These are phyloP conservation scores for Actias luna DNA, from an alignment of 2,888 invertebrate genomes.

Conservation along the genomic window DNA sequence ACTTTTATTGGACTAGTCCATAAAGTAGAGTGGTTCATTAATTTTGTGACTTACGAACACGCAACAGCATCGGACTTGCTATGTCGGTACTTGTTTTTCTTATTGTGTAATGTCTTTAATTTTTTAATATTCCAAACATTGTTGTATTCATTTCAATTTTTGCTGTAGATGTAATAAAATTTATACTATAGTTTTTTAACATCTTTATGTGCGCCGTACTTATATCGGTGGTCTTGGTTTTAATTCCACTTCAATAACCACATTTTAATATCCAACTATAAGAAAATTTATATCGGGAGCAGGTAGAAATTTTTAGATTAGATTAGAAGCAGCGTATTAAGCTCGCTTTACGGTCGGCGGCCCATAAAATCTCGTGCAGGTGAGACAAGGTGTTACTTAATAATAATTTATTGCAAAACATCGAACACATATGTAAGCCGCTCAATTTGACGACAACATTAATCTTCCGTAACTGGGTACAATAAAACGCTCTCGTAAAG, in stretches of 20 bases:
- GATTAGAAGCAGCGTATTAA: slow-evolving; percentile 60
- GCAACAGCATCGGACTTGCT: slow-evolving; percentile 34
- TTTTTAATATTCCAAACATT: slow-evolving; percentile 48
- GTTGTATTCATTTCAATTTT: slow-evolving; percentile 48
- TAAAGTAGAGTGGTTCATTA: slow-evolving; percentile 74
- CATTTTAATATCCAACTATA: slow-evolving; percentile 45
- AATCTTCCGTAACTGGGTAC: slow-evolving; percentile 68
- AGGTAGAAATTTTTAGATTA: slow-evolving; percentile 72
- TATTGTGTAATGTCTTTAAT: slow-evolving; percentile 58
- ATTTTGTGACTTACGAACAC: slow-evolving; percentile 44
- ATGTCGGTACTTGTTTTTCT: slow-evolving; percentile 67
- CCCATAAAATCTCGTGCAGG: slow-evolving; percentile 60
- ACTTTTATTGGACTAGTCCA: slow-evolving; percentile 65
- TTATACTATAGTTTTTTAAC: slow-evolving; percentile 44
- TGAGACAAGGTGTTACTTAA: slow-evolving; percentile 76
- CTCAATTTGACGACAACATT: slow-evolving; percentile 66
- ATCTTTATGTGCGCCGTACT: slow-evolving; percentile 46
- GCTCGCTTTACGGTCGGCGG: slow-evolving; percentile 59
- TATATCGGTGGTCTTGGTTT: slow-evolving; percentile 51
- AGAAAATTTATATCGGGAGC: slow-evolving; percentile 59
- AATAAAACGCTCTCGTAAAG: slow-evolving; percentile 42
- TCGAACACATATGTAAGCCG: slow-evolving; percentile 53
- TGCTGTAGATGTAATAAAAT: slow-evolving; percentile 48
- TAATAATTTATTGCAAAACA: slow-evolving; percentile 77
- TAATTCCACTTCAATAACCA: slow-evolving; percentile 40